Conservation (phyloP, 2,797 vertebrate species). For the Pseudochirops cupreus region DNA sequence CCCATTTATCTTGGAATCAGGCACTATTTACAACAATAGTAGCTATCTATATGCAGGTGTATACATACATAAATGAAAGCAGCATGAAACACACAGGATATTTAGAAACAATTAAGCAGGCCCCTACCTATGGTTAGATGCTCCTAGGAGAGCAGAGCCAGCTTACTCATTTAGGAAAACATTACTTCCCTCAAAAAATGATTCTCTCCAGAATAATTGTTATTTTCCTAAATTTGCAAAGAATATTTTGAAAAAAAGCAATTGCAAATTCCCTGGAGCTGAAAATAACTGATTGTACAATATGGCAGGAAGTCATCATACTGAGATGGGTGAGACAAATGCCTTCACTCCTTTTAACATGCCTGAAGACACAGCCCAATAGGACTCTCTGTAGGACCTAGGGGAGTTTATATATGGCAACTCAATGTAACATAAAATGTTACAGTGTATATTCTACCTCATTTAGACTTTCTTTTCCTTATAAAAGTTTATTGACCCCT, state of each 20-base stretch:
- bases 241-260: conserved; percentile 15
- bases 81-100: conserved; percentile 19
- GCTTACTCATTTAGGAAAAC: not conserved
- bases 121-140: not conserved
- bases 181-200: not conserved
- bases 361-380: conserved; percentile 7
- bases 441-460: not conserved
- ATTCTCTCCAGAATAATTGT: not conserved
- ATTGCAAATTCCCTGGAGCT: conserved; percentile 23
- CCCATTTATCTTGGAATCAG: conserved; percentile 63
- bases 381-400: not conserved
- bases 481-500: conserved; percentile 60
- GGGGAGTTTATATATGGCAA: conserved; percentile 23
- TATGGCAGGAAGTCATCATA: not conserved
- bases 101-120: conserved; percentile 20
- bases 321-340: not conserved
- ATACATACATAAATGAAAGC: conserved; percentile 29
- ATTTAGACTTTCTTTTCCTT: conserved; percentile 48
- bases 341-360: not conserved
- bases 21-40: conserved; percentile 45
- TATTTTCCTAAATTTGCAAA: conserved; percentile 10
- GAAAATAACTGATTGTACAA: not conserved
- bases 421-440: conserved; percentile 40
- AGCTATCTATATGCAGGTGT: conserved; percentile 36
- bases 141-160: fast-evolving